Percentiles rank a stretch among this genome's conserved stretches.
These are phyloP conservation scores for Chrysocyon brachyurus DNA, from an alignment of 2,797 vertebrate species.

Conservation along the genomic window DNA sequence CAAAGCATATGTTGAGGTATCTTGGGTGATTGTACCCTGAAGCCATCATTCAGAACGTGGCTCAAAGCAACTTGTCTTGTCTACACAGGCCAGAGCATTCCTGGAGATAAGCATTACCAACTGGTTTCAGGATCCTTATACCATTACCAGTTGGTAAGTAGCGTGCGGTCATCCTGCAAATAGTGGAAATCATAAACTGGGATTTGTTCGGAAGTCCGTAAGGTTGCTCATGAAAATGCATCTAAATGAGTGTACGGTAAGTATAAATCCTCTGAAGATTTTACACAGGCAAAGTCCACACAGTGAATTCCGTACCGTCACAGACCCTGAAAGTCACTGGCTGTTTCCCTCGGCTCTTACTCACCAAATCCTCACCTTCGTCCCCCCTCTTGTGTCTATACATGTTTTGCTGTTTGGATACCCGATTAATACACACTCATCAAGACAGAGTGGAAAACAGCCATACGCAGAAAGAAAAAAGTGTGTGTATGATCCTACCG, in stretches of 20 bases:
- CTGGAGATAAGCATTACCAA: neutral
- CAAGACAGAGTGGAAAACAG: neutral
- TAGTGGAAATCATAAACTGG: neutral
- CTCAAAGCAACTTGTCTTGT: neutral
- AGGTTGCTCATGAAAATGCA: too few species aligned
- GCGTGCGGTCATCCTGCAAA: neutral
- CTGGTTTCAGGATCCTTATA: neutral
- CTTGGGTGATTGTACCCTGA: neutral
- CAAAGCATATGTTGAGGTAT: neutral
- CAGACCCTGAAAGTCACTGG: fast-evolving
- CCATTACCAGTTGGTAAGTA: too few species aligned
- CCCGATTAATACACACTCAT: neutral
- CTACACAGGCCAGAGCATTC: neutral
- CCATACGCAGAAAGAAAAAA: neutral
- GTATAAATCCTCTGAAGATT: neutral
- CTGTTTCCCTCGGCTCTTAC: fast-evolving
- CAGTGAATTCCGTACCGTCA: fast-evolving
- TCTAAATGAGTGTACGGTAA: fast-evolving
- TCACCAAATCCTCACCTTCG: neutral
- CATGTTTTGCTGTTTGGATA: neutral
- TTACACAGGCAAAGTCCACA: neutral
- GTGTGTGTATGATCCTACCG: neutral
- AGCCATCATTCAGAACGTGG: neutral
- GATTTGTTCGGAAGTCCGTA: neutral
- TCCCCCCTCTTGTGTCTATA: fast-evolving